These are phyloP conservation scores for Kryptolebias ocellatus DNA, from an alignment of 2,797 vertebrate genomes.

Conservation along the genomic window DNA sequence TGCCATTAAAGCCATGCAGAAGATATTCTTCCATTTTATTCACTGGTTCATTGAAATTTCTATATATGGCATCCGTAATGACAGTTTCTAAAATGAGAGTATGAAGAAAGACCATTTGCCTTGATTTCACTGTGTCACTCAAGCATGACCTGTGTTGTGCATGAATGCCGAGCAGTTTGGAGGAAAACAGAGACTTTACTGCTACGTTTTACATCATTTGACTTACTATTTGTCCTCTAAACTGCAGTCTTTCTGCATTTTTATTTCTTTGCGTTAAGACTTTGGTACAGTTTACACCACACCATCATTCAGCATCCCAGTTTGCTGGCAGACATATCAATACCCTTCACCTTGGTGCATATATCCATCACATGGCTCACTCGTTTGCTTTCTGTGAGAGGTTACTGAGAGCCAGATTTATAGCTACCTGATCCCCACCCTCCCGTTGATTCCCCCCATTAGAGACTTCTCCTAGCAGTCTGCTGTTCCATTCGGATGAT, in stretches of 20 bases:
- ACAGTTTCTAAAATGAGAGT: slow-evolving; percentile 24
- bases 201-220: not conserved
- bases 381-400: slow-evolving; percentile 40
- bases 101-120: not conserved
- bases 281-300: slow-evolving; percentile 14
- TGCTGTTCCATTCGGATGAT: slow-evolving; percentile 52
- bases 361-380: slow-evolving; percentile 57
- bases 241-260: not conserved
- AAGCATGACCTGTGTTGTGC: not conserved
- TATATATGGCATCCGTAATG: slow-evolving; percentile 34
- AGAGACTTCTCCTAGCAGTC: slow-evolving; percentile 36
- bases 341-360: slow-evolving; percentile 41
- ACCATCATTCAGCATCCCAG: slow-evolving; percentile 34
- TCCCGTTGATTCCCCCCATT: slow-evolving; percentile 31
- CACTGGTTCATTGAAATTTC: slow-evolving; percentile 27
- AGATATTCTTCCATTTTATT: slow-evolving; percentile 42
- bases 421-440: slow-evolving; percentile 36
- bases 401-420: slow-evolving; percentile 67
- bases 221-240: not conserved
- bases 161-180: not conserved
- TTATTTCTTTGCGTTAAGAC: slow-evolving; percentile 5
- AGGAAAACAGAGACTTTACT: not conserved
- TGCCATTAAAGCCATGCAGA: slow-evolving; percentile 50
- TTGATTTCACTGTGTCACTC: slow-evolving; percentile 11
- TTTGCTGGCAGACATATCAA: slow-evolving; percentile 61